phyloP scores from a whole-genome alignment of 1,140 invertebrate genomes.

The Drosophila varians region DNA sequence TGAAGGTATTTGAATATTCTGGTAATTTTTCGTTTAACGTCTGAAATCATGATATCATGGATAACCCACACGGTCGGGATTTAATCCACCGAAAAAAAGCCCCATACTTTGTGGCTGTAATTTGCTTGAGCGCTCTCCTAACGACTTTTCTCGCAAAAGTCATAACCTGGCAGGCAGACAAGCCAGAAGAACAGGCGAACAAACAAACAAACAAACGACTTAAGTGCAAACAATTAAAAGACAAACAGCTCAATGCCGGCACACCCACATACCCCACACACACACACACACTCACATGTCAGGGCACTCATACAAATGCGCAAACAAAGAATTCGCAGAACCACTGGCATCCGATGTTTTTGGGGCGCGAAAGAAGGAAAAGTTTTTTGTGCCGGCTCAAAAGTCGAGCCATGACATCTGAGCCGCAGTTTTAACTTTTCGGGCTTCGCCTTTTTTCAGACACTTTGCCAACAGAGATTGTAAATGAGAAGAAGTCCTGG shows the following conservation, averaged over 20 bases:
- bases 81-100: slow-evolving; percentile 25
- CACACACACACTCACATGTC: slow-evolving; percentile 14
- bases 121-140: slow-evolving; percentile 63
- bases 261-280: slow-evolving; percentile 17
- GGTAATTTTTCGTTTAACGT: neutral
- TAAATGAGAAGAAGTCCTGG: slow-evolving; percentile 36
- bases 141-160: slow-evolving; percentile 73
- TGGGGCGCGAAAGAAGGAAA: slow-evolving; percentile 42
- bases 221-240: slow-evolving; percentile 81
- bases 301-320: slow-evolving; percentile 27
- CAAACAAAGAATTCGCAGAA: slow-evolving; percentile 53
- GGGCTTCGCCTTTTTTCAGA: slow-evolving; percentile 27
- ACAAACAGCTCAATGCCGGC: slow-evolving; percentile 74
- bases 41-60: slow-evolving; percentile 5
- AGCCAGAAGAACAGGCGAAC: slow-evolving; percentile 41
- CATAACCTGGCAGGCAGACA: slow-evolving; percentile 61
- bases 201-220: slow-evolving; percentile 53
- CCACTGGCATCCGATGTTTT: slow-evolving; percentile 28
- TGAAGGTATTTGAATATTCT: neutral
- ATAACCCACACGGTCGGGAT: slow-evolving; percentile 3
- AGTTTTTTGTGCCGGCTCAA: slow-evolving; percentile 64
- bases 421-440: slow-evolving; percentile 50
- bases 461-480: slow-evolving; percentile 34
- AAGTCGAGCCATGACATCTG: slow-evolving; percentile 70
- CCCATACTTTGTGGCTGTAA: slow-evolving; percentile 66